A percentile compares a stretch with the other conserved stretches of the same genome.
phyloP scores from a whole-genome alignment of 2,113 vertebrate species.

The Chaetodon auriga region DNA sequence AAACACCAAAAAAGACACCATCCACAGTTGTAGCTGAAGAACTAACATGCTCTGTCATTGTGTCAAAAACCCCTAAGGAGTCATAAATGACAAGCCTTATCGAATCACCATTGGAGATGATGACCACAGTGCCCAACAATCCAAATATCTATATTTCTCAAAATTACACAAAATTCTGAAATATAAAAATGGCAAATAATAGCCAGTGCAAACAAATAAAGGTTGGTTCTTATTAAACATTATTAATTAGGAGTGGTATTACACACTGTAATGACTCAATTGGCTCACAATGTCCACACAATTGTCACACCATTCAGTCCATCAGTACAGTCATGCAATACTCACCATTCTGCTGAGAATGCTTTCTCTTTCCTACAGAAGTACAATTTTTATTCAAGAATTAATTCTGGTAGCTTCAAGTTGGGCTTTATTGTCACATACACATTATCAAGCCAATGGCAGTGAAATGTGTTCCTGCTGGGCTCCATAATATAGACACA shows the following conservation, averaged over 20 bases:
- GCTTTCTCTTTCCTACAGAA: neutral
- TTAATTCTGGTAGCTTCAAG: too few relatives aligned
- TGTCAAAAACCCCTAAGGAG: neutral
- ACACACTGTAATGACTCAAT: neutral
- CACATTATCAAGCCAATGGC: too few relatives aligned
- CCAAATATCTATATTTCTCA: neutral
- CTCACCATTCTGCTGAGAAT: neutral
- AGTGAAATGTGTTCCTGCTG: too few relatives aligned
- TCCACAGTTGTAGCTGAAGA: neutral
- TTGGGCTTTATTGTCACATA: too few relatives aligned
- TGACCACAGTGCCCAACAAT: neutral
- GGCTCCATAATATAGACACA: too few relatives aligned
- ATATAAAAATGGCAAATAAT: neutral
- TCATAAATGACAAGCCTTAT: neutral
- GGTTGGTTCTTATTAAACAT: neutral
- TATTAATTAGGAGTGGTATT: neutral
- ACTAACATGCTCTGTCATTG: neutral
- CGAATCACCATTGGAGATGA: neutral
- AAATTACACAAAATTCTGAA: neutral
- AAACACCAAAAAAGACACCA: constrained; percentile 79
- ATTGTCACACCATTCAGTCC: neutral
- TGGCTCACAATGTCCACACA: neutral
- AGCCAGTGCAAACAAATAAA: neutral
- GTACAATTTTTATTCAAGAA: neutral
- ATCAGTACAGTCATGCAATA: neutral